Base-by-base conservation (phyloP, 2,797 vertebrate genomes). In the Astyanax mexicanus region DNA sequence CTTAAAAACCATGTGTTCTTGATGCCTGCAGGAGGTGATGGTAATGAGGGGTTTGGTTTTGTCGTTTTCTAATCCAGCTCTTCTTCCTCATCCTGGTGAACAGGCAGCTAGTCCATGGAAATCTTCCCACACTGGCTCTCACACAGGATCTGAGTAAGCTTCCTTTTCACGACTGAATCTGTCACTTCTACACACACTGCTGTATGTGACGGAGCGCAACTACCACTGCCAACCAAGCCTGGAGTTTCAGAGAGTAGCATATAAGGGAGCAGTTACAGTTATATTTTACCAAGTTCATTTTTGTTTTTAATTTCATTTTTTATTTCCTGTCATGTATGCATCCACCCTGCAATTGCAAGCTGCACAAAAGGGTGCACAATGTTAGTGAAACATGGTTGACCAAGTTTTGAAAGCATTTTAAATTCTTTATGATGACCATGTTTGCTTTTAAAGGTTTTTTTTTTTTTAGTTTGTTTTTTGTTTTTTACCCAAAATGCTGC, bases 111-210 rank as follows among this genome's bases (percentile, higher is more conserved):
- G 45, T 61, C 35, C 27, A 6, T 57, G 37, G 38, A 52, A 75
- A 58, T 29, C 42, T 68, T 25, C 21, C 51, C 15, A 37, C 27
- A 12, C 6, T 32, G 32, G 69, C 13, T 69, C 57, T 61, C 44
- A 8, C 17, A 51, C 27, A 27, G 35, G 57, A 44, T 65, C 3
- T 1, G 37, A 58, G 64, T 44, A 71, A 45, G 49, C 47, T 71
- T 71, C 23, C 19, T 52, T 37, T 65, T 65, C 58, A 71, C 2
- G 25, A 62, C 12, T 52, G 69, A 62, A 75, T 75, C 72, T 67
- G 52, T 44, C 40, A 58, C 52, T 58, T 67, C 49, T 37, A 55
- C 40, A 38, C 40, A 57, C 40, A 57, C 19, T 37, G 51, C 37
- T 32, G 65, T 69, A 51, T 42, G 45, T 54, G 38, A 35, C 32